Evolutionary conservation across 2,113 vertebrate species (phyloP), one percentile per base, ranked within the genome.

Genomic region (Agapornis roseicollis): DNA sequence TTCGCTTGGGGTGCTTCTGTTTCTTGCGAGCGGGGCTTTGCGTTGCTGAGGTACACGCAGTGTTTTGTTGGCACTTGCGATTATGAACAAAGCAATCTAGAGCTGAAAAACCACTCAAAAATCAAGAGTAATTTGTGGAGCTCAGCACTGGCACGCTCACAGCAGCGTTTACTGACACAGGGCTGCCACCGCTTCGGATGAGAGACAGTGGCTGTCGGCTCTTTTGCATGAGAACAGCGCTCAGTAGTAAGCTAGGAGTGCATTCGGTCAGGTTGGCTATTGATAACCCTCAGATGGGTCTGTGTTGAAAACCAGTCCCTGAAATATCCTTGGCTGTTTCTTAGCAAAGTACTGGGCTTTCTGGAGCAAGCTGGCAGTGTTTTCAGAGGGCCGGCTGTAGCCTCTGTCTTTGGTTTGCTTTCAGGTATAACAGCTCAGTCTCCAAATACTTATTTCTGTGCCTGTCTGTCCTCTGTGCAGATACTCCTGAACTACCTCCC

Each of bases 401-500:
- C 60, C 17, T 2, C 63, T 61, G 37, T 6, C 3, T 56, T 88
- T 77, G n/a, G 5, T 65, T 89, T 71, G 72, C 47, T 52, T 70
- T 11, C 44, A 61, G 55, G 6, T 70, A 3, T n/a, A 53, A 16
- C 25, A 68, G 13, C 39, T 86, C 27, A 1, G 63, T 56, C 49
- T 82, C n/a, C 56, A 41, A 17, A 33, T 31, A 15, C 31, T 88
- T 27, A 89, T 33, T 50, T 23, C 13, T 60, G 13, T 20, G 2
- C 74, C 42, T 80, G 83, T 89, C n/a, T 80, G 88, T 89, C 35
- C 78, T 89, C 60, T 95, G 39, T 89, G 27, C 96, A 99, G 99
- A 98, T 99, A 91, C 98, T 99, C 80, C 97, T 99, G 37, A 99
- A 99, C 97, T 99, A 99, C 96, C 99, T 99, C 78, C 99, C 99